Percentiles rank a stretch among this genome's conserved stretches.
phyloP scores from a whole-genome alignment of 1,140 invertebrate species.

The Orchesella cincta region DNA sequence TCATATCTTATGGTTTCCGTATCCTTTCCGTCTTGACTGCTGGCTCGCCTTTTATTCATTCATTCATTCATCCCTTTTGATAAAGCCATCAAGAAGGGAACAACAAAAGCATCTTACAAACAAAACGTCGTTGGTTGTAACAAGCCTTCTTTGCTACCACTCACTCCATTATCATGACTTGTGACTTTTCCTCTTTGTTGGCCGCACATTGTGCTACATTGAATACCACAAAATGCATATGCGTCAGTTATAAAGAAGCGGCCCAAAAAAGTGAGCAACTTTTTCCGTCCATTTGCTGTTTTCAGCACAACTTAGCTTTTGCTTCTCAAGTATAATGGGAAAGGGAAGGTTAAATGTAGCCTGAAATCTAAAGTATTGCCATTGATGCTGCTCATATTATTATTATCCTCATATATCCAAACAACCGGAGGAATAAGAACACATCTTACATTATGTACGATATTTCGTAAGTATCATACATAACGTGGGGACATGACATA shows the following conservation, averaged over 20 bases:
- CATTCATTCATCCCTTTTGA: background rate
- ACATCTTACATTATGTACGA: background rate
- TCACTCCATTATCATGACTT: constrained; percentile 5
- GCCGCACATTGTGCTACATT: too few relatives aligned
- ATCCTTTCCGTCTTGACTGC: background rate
- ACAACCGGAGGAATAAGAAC: too few relatives aligned
- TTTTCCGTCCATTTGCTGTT: background rate
- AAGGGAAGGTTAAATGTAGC: constrained; percentile 26
- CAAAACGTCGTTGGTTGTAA: too few relatives aligned
- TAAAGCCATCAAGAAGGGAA: constrained; percentile 19
- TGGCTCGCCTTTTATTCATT: background rate
- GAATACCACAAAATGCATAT: constrained; percentile 1
- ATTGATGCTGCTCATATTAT: too few relatives aligned
- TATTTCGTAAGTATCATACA: too few relatives aligned
- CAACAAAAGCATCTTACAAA: constrained; percentile 12
- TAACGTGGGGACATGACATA: background rate
- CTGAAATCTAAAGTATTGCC: constrained; percentile 16
- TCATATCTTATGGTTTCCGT: background rate
- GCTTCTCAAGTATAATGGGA: background rate
- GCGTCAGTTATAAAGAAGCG: background rate
- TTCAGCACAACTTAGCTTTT: background rate
- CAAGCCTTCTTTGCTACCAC: too few relatives aligned
- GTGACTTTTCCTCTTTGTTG: background rate
- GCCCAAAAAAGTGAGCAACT: too few relatives aligned
- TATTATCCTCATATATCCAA: background rate